phyloP scores from a whole-genome alignment of 2,797 vertebrate species.

The Peromyscus nudipes region DNA sequence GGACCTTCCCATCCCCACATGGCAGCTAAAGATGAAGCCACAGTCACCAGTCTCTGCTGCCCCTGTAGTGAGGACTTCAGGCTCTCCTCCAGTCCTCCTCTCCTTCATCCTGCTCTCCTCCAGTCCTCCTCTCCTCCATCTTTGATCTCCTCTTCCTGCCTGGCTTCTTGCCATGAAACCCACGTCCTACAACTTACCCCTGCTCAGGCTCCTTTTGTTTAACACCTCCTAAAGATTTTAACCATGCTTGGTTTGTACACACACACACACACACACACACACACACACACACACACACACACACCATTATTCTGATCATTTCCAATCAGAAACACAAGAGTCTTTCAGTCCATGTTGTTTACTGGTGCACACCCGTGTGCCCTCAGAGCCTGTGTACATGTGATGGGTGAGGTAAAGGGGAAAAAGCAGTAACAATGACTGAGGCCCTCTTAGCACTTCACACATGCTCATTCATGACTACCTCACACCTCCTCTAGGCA shows the following conservation, averaged over 20 bases:
- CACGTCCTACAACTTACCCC: rapidly evolving
- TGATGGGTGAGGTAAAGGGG: background rate
- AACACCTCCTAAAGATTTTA: background rate
- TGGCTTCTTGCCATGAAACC: background rate
- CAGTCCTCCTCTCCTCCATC: too few species aligned
- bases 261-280: too few species aligned
- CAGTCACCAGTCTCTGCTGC: background rate
- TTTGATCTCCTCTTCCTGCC: background rate
- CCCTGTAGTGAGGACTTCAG: background rate
- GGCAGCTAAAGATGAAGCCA: background rate
- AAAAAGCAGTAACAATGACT: too few species aligned
- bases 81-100: background rate
- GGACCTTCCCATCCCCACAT: background rate
- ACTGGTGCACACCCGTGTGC: background rate
- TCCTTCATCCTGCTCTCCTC: too few species aligned
- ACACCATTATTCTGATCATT: too few species aligned
- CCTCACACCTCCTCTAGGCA: background rate
- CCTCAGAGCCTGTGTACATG: background rate
- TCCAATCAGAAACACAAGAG: background rate
- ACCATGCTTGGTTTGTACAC: background rate
- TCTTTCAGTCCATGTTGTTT: background rate
- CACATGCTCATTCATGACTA: background rate
- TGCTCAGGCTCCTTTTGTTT: background rate
- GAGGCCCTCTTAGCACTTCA: background rate
- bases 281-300: too few species aligned